Conservation (phyloP, 2,888 invertebrate genomes). For the Meandrusa payeni region DNA sequence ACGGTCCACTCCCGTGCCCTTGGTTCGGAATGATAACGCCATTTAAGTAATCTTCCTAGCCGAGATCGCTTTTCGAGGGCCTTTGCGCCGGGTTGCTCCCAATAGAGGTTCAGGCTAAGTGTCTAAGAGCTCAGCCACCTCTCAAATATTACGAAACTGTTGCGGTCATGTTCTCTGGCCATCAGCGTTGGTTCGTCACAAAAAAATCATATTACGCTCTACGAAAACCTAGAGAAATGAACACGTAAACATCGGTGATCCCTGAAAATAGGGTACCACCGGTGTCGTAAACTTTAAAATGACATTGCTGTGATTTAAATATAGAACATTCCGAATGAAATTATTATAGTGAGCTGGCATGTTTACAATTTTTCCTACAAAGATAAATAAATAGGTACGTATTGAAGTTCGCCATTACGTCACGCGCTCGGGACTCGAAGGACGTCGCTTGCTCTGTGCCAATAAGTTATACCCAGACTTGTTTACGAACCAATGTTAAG, state of each 20-base stretch:
- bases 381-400: conserved; percentile 30
- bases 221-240: conserved; percentile 23
- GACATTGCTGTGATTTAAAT: conserved; percentile 37
- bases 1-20: too few relatives aligned
- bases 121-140: too few relatives aligned
- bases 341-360: conserved; percentile 36
- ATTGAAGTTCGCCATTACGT: conserved; percentile 24
- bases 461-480: too few relatives aligned
- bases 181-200: too few relatives aligned
- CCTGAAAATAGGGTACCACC: conserved; percentile 28
- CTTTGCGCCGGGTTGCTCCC: too few relatives aligned
- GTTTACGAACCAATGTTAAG: background rate
- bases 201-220: too few relatives aligned
- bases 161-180: too few relatives aligned
- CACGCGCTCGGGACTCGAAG: background rate
- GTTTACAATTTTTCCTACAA: conserved; percentile 35
- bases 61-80: too few relatives aligned
- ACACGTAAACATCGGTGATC: conserved; percentile 26
- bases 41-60: too few relatives aligned
- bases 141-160: too few relatives aligned
- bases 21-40: too few relatives aligned
- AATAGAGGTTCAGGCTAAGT: too few relatives aligned
- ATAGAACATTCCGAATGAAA: conserved; percentile 36
- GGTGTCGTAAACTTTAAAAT: conserved; percentile 33
- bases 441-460: conserved; percentile 19